Conservation (phyloP, 1,140 invertebrate species). For the Nixonia krombeini region DNA sequence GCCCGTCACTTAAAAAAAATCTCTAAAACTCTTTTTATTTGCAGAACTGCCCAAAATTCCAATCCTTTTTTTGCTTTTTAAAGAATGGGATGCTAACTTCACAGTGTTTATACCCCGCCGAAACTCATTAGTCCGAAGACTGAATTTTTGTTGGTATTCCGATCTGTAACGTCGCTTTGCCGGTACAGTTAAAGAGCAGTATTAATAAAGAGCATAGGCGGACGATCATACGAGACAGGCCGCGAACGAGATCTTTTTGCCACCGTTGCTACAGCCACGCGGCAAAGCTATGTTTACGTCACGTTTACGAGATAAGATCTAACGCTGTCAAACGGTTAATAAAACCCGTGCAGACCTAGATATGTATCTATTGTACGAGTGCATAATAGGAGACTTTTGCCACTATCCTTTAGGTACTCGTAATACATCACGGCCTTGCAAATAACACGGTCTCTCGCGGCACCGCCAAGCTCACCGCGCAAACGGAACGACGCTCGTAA, state of each 20-base stretch:
- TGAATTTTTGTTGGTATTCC: too few species aligned
- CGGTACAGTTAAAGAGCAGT: too few species aligned
- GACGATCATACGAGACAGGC: conserved; percentile 15
- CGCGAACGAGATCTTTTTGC: conserved; percentile 17
- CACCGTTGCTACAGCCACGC: conserved; percentile 22
- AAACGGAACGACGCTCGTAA: conserved; percentile 14
- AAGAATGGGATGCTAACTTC: too few species aligned
- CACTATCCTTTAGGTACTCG: conserved; percentile 46
- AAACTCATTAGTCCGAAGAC: too few species aligned
- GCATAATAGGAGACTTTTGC: conserved; percentile 53
- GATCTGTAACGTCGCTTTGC: too few species aligned
- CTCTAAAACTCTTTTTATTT: too few species aligned
- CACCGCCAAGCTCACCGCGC: conserved; percentile 31
- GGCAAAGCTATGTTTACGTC: conserved; percentile 51
- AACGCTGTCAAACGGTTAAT: conserved; percentile 58
- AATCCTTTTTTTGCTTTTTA: too few species aligned
- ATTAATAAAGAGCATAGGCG: conserved; percentile 5
- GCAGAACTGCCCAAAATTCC: too few species aligned
- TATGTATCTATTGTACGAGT: conserved; percentile 55
- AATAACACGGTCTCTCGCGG: conserved; percentile 47
- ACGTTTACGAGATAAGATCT: conserved; percentile 55
- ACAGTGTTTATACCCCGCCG: too few species aligned
- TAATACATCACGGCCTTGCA: conserved; percentile 54
- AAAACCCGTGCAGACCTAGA: conserved; percentile 59
- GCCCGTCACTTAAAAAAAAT: too few species aligned